Conservation (phyloP, 2,888 invertebrate genomes). For the Hyalella azteca region DNA sequence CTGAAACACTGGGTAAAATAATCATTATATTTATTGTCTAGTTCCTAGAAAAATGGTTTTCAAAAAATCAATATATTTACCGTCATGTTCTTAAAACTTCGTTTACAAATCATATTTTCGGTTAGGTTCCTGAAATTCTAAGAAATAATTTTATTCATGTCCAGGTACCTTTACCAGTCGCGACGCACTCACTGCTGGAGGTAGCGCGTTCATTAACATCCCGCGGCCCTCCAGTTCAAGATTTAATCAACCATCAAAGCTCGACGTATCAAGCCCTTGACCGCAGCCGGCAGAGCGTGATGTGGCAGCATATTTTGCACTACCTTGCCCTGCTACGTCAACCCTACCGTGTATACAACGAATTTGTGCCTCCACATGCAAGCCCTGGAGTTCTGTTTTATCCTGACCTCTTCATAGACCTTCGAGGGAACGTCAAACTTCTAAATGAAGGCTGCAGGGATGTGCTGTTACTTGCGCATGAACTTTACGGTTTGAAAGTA, state of each 20-base stretch:
- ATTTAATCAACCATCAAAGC: slow-evolving; percentile 5
- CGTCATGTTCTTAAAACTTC: too few species aligned
- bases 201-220: background rate
- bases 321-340: slow-evolving; percentile 1
- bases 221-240: background rate
- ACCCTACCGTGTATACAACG: background rate
- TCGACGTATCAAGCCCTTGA: slow-evolving; percentile 16
- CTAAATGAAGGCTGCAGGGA: background rate
- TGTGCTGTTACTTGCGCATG: slow-evolving; percentile 7
- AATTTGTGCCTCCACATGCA: background rate
- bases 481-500: background rate
- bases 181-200: slow-evolving; percentile 4
- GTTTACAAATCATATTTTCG: too few species aligned
- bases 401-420: slow-evolving; percentile 6
- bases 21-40: too few species aligned
- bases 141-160: too few species aligned
- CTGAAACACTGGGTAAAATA: too few species aligned
- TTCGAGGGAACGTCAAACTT: slow-evolving; percentile 6
- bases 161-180: slow-evolving; percentile 27
- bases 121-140: too few species aligned
- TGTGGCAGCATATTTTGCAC: slow-evolving; percentile 2
- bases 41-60: too few species aligned
- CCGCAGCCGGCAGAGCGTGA: background rate
- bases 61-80: too few species aligned
- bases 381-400: background rate